Evolutionary conservation across 2,797 vertebrate species (phyloP).

Genomic region (Brotula barbata): DNA sequence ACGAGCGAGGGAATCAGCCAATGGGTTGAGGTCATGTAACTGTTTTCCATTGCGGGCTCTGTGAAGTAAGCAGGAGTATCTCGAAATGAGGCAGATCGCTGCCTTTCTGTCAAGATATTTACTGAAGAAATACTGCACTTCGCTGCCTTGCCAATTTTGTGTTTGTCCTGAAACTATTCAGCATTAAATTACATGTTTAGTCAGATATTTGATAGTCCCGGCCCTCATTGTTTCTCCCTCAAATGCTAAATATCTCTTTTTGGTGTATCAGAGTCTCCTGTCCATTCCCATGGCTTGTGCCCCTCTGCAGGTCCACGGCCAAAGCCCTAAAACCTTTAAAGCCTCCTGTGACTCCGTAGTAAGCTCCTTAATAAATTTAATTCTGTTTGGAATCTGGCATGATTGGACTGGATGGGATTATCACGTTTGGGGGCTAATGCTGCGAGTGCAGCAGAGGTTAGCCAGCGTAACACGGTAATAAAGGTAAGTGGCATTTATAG

Average conservation of each 20-base stretch:
- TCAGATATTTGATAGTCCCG: background rate
- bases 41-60: slow-evolving; percentile 17
- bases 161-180: background rate
- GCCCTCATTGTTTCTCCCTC: background rate
- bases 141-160: background rate
- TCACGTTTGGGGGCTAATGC: slow-evolving; percentile 65
- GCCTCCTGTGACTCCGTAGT: slow-evolving; percentile 70
- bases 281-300: slow-evolving; percentile 62
- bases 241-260: slow-evolving; percentile 10
- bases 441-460: slow-evolving; percentile 57
- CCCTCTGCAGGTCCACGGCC: slow-evolving; percentile 43
- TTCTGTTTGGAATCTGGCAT: slow-evolving; percentile 83
- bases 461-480: slow-evolving; percentile 44
- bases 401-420: slow-evolving; percentile 73
- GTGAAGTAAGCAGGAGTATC: background rate
- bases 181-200: background rate
- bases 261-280: slow-evolving; percentile 30
- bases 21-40: slow-evolving; percentile 5
- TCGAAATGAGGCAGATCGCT: slow-evolving; percentile 3
- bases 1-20: slow-evolving; percentile 9
- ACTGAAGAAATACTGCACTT: background rate
- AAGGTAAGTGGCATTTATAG: slow-evolving; percentile 35
- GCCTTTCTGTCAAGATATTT: slow-evolving; percentile 7
- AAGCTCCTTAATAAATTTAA: slow-evolving; percentile 85
- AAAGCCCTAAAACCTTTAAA: slow-evolving; percentile 71